Evolutionary conservation across 2,113 vertebrate species (phyloP).

Genomic region (Pluvianellus socialis): DNA sequence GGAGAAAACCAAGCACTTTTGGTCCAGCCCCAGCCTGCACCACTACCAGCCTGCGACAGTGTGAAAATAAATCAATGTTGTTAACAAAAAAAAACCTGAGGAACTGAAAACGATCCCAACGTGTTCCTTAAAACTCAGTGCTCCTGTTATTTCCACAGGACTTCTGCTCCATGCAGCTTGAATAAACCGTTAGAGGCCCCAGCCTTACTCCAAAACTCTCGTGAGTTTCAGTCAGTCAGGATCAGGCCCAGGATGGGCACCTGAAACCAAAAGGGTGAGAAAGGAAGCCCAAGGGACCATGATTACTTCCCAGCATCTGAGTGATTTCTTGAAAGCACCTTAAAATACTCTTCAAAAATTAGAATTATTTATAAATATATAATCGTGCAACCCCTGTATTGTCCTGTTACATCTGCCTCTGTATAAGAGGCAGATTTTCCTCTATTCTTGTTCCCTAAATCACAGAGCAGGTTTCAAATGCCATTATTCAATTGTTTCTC

Average conservation of each 20-base stretch:
- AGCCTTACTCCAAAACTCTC: not conserved
- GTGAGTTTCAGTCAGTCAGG: not conserved
- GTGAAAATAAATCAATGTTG: not conserved
- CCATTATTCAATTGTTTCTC: not conserved
- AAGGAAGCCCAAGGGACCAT: not conserved
- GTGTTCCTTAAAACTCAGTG: not conserved
- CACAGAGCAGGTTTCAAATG: not conserved
- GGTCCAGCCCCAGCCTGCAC: not conserved
- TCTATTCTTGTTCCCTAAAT: not conserved
- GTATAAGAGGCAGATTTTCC: not conserved
- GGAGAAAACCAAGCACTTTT: not conserved
- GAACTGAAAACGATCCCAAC: not conserved
- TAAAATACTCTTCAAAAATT: not conserved
- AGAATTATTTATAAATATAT: not conserved
- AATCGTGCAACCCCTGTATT: not conserved
- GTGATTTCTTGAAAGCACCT: not conserved
- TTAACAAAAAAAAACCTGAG: not conserved
- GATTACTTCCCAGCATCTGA: not conserved
- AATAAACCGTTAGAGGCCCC: not conserved
- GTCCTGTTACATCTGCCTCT: not conserved
- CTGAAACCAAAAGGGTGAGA: not conserved
- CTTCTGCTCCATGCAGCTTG: not conserved
- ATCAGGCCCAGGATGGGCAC: not conserved
- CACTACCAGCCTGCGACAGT: not conserved
- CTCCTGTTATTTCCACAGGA: not conserved